Percentiles rank a stretch among this genome's conserved stretches.
These are phyloP conservation scores for Portevinia maculata DNA, from an alignment of 2,888 invertebrate species.

Conservation along the genomic window DNA sequence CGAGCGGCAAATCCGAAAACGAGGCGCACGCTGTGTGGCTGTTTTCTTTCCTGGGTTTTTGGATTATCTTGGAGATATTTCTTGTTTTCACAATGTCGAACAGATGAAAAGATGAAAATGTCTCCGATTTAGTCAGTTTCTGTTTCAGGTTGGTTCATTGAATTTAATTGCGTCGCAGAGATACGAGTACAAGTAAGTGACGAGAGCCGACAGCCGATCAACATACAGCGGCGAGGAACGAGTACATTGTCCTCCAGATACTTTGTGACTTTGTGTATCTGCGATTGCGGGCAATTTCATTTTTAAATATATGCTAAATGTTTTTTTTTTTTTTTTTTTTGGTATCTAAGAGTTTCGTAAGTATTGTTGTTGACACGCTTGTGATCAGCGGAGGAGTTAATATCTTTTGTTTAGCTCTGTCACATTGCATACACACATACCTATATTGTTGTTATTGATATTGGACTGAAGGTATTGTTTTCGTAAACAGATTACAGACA, in stretches of 20 bases:
- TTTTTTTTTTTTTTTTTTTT: conserved; percentile 34
- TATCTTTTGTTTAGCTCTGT: conserved; percentile 10
- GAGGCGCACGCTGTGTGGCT: no score
- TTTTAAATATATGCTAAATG: conserved; percentile 52
- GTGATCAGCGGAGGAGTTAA: background rate
- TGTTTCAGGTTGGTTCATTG: conserved; percentile 57
- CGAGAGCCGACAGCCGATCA: background rate
- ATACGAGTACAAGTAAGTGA: conserved; percentile 21
- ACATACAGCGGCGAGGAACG: conserved; percentile 1
- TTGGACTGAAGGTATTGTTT: conserved; percentile 22
- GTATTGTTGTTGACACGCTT: background rate
- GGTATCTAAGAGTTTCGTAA: conserved; percentile 2
- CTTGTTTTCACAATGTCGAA: conserved; percentile 28
- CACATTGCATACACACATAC: conserved; percentile 14
- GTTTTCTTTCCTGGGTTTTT: conserved; percentile 24
- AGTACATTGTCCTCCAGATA: background rate
- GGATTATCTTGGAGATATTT: conserved; percentile 1
- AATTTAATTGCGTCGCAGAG: conserved; percentile 54
- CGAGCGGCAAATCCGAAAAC: background rate
- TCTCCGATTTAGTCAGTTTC: conserved; percentile 5
- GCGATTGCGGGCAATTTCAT: conserved; percentile 43
- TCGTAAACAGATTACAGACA: conserved; percentile 15
- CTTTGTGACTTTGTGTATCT: conserved; percentile 6
- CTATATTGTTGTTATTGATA: background rate
- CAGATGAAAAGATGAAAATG: conserved; percentile 33